Evolutionary conservation across 2,797 vertebrate genomes (phyloP).

Genomic region (Denticeps clupeoides): DNA sequence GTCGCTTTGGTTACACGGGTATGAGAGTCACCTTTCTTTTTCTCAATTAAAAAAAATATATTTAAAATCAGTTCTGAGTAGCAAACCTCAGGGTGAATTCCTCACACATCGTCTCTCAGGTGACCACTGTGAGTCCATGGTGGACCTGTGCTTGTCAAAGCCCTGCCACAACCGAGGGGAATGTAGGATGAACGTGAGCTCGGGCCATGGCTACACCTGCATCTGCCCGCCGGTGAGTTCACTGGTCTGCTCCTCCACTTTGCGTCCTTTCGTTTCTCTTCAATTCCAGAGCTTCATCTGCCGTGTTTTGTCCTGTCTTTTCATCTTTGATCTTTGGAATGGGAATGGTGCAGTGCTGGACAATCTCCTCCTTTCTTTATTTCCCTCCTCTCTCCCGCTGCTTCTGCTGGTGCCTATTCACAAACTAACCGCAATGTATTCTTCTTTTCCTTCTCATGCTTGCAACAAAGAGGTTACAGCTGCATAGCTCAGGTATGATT

Average conservation of each 20-base stretch:
- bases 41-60: too few species aligned
- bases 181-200: constrained; percentile 78
- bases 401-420: too few species aligned
- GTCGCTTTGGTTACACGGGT: constrained; percentile 82
- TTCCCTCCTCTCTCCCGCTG: background rate
- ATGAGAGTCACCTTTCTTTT: background rate
- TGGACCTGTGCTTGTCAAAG: constrained; percentile 75
- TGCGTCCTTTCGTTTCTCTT: background rate
- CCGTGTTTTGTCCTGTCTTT: background rate
- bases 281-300: background rate
- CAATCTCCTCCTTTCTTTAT: too few species aligned
- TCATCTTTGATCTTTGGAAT: background rate
- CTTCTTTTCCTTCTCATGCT: constrained; percentile 45
- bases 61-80: background rate
- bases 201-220: constrained; percentile 77
- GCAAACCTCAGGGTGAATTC: background rate
- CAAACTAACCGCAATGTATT: constrained; percentile 44
- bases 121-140: constrained; percentile 78
- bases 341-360: too few species aligned
- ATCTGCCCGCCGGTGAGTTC: constrained; percentile 68
- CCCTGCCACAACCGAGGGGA: constrained; percentile 72
- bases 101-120: constrained; percentile 47
- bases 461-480: constrained; percentile 52
- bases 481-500: constrained; percentile 54
- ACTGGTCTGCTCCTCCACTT: background rate